Evolutionary conservation across 2,113 vertebrate genomes (phyloP), one percentile per base, ranked within the genome.

Genomic region (Setophaga petechia): DNA sequence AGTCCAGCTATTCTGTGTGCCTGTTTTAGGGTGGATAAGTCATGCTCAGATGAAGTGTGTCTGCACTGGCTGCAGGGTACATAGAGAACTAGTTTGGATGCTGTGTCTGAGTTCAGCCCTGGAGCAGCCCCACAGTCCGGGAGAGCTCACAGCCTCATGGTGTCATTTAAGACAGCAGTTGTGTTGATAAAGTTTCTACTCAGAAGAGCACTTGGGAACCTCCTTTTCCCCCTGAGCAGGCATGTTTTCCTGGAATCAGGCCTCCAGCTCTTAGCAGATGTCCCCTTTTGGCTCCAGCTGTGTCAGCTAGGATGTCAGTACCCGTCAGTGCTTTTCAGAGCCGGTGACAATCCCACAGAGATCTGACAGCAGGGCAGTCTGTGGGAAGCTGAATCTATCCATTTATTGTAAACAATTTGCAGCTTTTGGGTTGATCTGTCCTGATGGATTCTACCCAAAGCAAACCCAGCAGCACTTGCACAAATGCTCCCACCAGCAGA

Each of bases 201-300:
- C 75, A 76, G 55, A 58, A 7, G 9, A 68, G 47, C 57, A 55
- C 41, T 81, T 73, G 73, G 73, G n/a, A 59, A 72, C 47, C 65
- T 86, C 51, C 55, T 77, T 78, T n/a, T 66, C 30, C 43, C n/a
- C 18, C 16, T 9, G 9, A 44, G 71, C 37, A 46, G 57, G 28
- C 16, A 16, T 66, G 41, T 75, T 90, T 75, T 75, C 54, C 69
- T 79, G 89, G 69, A 72, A 78, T 33, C 44, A 67, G 41, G 49
- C 84, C 57, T 84, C 44, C 30, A 55, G 91, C 77, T 68, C 44
- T 52, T 62, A 41, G 4, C 73, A 74, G 77, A 46, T 84, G 89
- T 93, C 84, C 66, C 39, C 59, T 76, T 77, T 46, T 55, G 66
- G 43, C 81, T 87, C 61, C 77, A 77, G 84, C 92, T 87, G 84